Evolutionary conservation across 1,140 invertebrate species (phyloP), one percentile per base, ranked within the genome.

Genomic region (Sycophila sp.): DNA sequence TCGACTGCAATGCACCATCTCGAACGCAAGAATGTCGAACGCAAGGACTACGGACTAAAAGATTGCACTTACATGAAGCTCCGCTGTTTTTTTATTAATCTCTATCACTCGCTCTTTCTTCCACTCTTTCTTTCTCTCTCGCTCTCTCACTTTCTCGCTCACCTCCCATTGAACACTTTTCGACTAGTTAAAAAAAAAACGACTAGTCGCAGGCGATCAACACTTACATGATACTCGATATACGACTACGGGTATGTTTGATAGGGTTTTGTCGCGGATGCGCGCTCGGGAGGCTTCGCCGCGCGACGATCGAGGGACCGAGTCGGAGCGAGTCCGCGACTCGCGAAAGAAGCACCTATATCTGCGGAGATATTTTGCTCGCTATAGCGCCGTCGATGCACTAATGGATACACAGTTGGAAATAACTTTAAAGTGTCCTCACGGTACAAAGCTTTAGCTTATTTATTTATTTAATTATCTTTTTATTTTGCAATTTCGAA

Each of bases 271-370:
- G 13, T 19, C 17, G 49, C 17, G 3, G 22, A 51, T 53, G 55
- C 11, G 34, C 51, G 26, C 40, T 67, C 17, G 40, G 59, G 34
- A 67, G 36, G 11, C 40, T 59, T 30, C 15, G 13, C 15, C 17
- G 19, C 58, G 26, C n/a, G 47, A 47, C 22, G 24, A 58, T 36
- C n/a, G 58, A 58, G 38, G 34, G 34, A 56, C 11, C 36, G n/a
- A 58, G 38, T 67, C 30, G 24, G 7, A 40, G 15, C 15, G 55
- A 49, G 28, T 32, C 19, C 30, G 4, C n/a, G n/a, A n/a, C 38
- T 36, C 11, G n/a, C 28, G 17, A 47, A 65, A 32, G 15, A 32
- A 32, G 59, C 40, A 7, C 24, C 69, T 68, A 71, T 72, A 71
- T 38, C 19, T 38, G 28, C 15, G 34, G 17, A 10, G 34, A 38